Base-by-base conservation (phyloP, 2,797 vertebrate genomes). In the Propithecus deckenii region DNA sequence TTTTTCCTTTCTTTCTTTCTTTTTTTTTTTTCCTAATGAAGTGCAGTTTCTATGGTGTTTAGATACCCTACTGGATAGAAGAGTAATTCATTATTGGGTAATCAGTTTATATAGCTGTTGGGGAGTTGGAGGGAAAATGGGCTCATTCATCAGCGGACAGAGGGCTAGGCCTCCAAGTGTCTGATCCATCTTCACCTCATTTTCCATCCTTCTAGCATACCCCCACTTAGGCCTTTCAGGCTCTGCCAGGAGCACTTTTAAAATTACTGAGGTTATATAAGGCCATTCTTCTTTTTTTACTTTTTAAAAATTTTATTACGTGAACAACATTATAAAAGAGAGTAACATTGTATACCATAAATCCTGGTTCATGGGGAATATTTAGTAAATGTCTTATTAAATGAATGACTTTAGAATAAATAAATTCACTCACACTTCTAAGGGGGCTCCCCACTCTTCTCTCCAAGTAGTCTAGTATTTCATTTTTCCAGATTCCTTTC, bases 401-500 rank as follows among this genome's bases (percentile, higher is more conserved):
- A 18, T 78, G 61, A 61, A 25, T 23, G 71, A 92, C 7, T 35
- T 15, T 38, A 50, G 67, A 84, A 81, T 65, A 87, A 30, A 59
- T 15, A 93, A 38, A 76, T 72, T 59, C 18, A 15, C 32, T 76
- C 1, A 1, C 7, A 30, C 28, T 50, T 93, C 25, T 41, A 1
- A 69, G 38, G 48, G 48, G 78, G 20, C 25, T 80, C 11, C 7
- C 28, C 14, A 74, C 30, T 88, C 23, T 6, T 69, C 14, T 84
- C 25, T 65, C 32, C 63, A 50, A 35, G 61, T 22, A 88, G 35
- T 63, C 23, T 35, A 32, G 30, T 72, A 32, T 25, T 32, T 85
- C 32, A 65, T 87, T 72, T 89, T 28, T 85, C n/a, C 59, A 91
- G 75, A 69, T 75, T 91, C 28, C 8, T 61, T 75, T 97, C 63